phyloP scores from a whole-genome alignment of 2,797 vertebrate genomes.

The Chaunax sp. region DNA sequence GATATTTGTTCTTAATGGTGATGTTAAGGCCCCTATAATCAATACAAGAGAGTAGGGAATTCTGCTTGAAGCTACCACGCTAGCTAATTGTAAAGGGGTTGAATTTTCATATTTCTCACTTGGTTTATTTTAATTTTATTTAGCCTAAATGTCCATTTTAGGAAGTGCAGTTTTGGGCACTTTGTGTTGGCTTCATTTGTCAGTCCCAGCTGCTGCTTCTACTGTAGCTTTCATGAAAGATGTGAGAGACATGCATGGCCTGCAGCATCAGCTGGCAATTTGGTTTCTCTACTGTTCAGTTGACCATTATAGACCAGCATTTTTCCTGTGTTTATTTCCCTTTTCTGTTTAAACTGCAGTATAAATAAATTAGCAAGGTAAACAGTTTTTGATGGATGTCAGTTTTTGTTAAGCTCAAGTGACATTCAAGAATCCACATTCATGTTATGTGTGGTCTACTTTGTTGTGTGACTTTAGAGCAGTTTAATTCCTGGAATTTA shows the following conservation, averaged over 20 bases:
- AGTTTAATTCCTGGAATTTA: conserved; percentile 28
- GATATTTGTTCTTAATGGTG: too few species aligned
- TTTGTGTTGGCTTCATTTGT: too few species aligned
- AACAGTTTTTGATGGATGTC: not conserved
- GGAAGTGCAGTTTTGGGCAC: too few species aligned
- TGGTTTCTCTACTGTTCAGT: conserved; percentile 1
- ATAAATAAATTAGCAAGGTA: not conserved
- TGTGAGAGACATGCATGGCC: not conserved
- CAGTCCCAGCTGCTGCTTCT: too few species aligned
- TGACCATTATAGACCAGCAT: not conserved
- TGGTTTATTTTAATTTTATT: too few species aligned
- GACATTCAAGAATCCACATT: not conserved
- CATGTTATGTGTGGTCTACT: not conserved
- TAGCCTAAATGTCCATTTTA: too few species aligned
- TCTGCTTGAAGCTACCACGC: too few species aligned
- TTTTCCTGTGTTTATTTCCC: not conserved
- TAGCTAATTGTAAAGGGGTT: too few species aligned
- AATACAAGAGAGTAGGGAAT: too few species aligned
- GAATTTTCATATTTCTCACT: too few species aligned
- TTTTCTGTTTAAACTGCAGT: not conserved
- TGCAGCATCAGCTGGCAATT: not conserved
- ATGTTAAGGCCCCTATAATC: too few species aligned
- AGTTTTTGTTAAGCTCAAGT: not conserved
- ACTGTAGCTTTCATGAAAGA: not conserved
- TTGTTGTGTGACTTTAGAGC: not conserved